Conservation (phyloP, 2,113 vertebrate genomes). For the Hassar affinis region DNA sequence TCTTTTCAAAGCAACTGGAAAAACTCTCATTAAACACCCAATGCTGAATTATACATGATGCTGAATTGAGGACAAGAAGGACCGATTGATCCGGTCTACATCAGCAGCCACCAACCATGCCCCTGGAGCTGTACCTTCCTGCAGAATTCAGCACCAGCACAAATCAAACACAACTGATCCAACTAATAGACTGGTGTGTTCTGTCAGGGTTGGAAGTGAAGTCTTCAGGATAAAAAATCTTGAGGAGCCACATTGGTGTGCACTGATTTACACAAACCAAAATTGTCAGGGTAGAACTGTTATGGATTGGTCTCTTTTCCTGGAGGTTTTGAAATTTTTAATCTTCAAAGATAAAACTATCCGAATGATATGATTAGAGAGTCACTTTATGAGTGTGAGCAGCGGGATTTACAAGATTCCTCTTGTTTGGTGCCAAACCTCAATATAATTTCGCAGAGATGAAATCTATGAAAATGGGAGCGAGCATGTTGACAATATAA, state of each 20-base stretch:
- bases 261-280: not conserved
- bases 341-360: too few relatives aligned
- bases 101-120: not conserved
- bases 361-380: not conserved
- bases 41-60: not conserved
- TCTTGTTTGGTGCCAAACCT: not conserved
- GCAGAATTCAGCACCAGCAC: not conserved
- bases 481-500: constrained; percentile 2
- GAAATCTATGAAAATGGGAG: not conserved
- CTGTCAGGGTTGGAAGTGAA: not conserved
- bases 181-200: not conserved
- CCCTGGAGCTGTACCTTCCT: not conserved
- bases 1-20: not conserved
- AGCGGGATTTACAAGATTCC: not conserved
- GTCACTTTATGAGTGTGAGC: not conserved
- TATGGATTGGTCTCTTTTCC: not conserved
- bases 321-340: not conserved
- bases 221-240: not conserved
- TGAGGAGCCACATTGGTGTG: not conserved
- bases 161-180: not conserved
- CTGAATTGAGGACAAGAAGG: not conserved
- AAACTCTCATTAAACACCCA: not conserved
- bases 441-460: not conserved
- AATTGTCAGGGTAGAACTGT: not conserved
- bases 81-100: not conserved